Conservation (phyloP, 2,113 vertebrate genomes). For the Thalassoma bifasciatum region DNA sequence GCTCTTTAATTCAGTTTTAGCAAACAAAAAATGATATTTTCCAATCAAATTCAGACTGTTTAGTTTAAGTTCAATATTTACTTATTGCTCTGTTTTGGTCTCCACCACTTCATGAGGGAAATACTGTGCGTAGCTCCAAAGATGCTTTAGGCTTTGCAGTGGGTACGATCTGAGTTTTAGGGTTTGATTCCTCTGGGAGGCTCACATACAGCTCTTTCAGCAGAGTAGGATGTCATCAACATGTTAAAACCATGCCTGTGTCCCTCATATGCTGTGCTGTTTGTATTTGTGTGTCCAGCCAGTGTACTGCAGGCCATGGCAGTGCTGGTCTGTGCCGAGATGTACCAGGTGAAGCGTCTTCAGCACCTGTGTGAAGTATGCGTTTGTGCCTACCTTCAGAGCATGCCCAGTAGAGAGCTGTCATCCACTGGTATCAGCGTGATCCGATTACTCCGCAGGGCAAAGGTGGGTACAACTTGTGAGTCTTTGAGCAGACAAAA, state of each 20-base stretch:
- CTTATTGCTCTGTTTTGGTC: conserved; percentile 3
- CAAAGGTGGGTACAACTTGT: conserved; percentile 86
- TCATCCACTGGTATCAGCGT: conserved; percentile 92
- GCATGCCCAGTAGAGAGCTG: conserved; percentile 95
- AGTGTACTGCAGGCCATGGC: conserved; percentile 97
- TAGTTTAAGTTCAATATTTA: neutral
- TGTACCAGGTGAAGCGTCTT: conserved; percentile 97
- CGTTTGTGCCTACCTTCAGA: conserved; percentile 94
- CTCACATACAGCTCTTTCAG: too few relatives aligned
- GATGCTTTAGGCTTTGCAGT: too few relatives aligned
- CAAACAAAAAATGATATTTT: too few relatives aligned
- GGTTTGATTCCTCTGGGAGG: too few relatives aligned
- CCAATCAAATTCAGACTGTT: too few relatives aligned
- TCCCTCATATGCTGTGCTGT: neutral
- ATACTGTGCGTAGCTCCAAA: neutral
- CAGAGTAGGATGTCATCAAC: too few relatives aligned
- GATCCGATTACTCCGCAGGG: conserved; percentile 90
- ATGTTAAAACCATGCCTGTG: neutral
- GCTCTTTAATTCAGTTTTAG: too few relatives aligned
- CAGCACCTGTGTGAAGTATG: conserved; percentile 97
- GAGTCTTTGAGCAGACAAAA: neutral
- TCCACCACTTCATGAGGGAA: neutral
- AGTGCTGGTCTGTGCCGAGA: conserved; percentile 95
- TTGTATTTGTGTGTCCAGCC: conserved; percentile 80
- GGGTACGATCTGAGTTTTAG: too few relatives aligned